phyloP scores from a whole-genome alignment of 2,888 invertebrate genomes.

The Piscicola geometra region DNA sequence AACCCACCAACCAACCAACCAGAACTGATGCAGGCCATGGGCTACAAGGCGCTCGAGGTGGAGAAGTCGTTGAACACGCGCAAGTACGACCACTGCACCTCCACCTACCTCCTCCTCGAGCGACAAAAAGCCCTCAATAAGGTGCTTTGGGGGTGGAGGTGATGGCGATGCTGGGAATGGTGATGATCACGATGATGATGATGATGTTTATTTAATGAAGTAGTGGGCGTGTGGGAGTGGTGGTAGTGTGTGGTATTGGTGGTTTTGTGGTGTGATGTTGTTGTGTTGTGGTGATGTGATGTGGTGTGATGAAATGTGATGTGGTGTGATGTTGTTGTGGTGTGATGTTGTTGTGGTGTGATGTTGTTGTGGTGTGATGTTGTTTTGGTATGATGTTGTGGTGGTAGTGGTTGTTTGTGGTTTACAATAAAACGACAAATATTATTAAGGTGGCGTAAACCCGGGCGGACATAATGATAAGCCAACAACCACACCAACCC shows the following conservation, averaged over 20 bases:
- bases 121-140: conserved; percentile 45
- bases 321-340: not conserved
- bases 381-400: too few species aligned
- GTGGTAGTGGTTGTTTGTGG: not conserved
- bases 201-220: too few species aligned
- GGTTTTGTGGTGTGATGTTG: too few species aligned
- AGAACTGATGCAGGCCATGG: conserved; percentile 70
- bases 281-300: too few species aligned
- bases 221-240: too few species aligned
- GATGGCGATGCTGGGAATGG: not conserved
- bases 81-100: conserved; percentile 98
- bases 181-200: too few species aligned
- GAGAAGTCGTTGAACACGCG: conserved; percentile 92
- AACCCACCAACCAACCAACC: too few species aligned
- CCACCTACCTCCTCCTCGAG: conserved; percentile 85
- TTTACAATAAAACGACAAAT: not conserved
- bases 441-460: too few species aligned
- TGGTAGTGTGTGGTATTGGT: too few species aligned
- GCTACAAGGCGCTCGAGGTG: conserved; percentile 90
- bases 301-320: not conserved
- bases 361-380: not conserved
- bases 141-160: conserved; percentile 7
- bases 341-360: not conserved
- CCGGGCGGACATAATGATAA: too few species aligned
- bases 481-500: not conserved